Base-by-base conservation (phyloP, 2,113 vertebrate species). In the Lonchura striata region DNA sequence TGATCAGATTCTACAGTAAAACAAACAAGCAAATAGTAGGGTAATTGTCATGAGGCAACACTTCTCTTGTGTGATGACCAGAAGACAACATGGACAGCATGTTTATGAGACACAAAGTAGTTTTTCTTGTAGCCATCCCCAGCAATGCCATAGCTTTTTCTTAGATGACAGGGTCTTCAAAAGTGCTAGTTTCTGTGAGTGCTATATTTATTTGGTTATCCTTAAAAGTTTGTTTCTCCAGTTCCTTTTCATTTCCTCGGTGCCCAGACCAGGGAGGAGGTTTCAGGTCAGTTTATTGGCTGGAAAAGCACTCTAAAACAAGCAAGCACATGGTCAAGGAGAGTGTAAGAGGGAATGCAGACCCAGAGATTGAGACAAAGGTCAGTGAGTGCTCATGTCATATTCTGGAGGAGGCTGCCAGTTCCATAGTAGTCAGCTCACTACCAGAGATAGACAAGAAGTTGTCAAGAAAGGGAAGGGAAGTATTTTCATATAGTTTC, bases 361-460 rank as follows among this genome's bases (percentile, higher is more conserved):
- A 52, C 4, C 7, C 7, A 39, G 37, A 79, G 28, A 11, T 3
- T 35, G 23, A 69, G 28, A 50, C 13, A 12, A 15, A 61, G 27
- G 13, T 86, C 35, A 25, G 11, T 1, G 2, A 52, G 13, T 2
- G n/a, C 6, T 0, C 13, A 11, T 27, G 4, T 68, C 28, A 12
- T 53, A 0, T 90, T 57, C 37, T 82, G 30, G 20, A 30, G n/a
- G 25, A 57, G 25, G 14, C 10, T 77, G 17, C 20, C 28, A 33
- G 14, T 74, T 66, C 33, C 4, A 2, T 42, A 27, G 6, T 85
- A 23, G 11, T 63, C 10, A 3, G 47, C n/a, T n/a, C n/a, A n/a
- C n/a, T n/a, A n/a, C n/a, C n/a, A n/a, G n/a, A 82, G 30, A 27
- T 13, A 42, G 75, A 69, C 84, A 39, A 64, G 53, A 61, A 13